Conservation (phyloP, 2,797 vertebrate species). For the Jordanella pulchra region DNA sequence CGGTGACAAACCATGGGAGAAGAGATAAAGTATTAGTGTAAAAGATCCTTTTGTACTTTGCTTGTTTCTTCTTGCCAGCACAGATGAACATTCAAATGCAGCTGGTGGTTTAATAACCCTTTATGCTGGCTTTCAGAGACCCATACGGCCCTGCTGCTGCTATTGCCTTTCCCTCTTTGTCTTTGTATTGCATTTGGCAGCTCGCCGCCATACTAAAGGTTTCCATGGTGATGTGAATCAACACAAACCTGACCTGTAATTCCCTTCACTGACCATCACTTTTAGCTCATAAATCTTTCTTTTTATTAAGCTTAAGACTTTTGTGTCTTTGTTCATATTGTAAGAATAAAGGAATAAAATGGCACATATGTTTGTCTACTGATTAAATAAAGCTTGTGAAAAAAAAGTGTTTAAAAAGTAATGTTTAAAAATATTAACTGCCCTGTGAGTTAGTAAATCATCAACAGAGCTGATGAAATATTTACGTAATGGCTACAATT, state of each 20-base stretch:
- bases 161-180: conserved; percentile 44
- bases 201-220: conserved; percentile 49
- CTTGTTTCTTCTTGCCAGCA: conserved; percentile 47
- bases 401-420: conserved; percentile 30
- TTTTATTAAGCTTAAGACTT: conserved; percentile 26
- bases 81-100: conserved; percentile 44
- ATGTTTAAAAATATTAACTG: conserved; percentile 56
- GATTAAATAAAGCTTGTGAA: conserved; percentile 34
- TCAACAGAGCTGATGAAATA: conserved; percentile 51
- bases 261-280: conserved; percentile 26
- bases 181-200: conserved; percentile 53
- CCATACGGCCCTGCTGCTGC: conserved; percentile 24
- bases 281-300: conserved; percentile 39
- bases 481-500: conserved; percentile 38
- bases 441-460: conserved; percentile 19
- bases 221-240: conserved; percentile 64
- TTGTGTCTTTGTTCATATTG: conserved; percentile 7
- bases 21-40: conserved; percentile 41
- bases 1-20: conserved; percentile 37
- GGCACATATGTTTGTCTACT: conserved; percentile 5
- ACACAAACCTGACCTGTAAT: conserved; percentile 60
- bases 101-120: conserved; percentile 32
- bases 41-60: conserved; percentile 39
- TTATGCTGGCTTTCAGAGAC: conserved; percentile 38
- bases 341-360: conserved; percentile 1